Conservation (phyloP, 2,113 vertebrate genomes). For the Hiodon alosoides region DNA sequence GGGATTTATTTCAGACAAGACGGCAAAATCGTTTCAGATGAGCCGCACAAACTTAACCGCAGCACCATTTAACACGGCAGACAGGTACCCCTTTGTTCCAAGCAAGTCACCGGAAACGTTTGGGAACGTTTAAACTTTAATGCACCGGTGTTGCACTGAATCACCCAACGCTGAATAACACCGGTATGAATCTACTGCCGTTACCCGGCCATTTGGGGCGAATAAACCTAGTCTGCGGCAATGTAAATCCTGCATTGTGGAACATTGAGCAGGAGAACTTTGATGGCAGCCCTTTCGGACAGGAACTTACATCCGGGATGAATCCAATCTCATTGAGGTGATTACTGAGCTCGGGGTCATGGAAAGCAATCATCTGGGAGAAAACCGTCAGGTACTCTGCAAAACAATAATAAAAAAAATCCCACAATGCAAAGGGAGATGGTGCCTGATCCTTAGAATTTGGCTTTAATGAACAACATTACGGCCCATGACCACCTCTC, state of each 20-base stretch:
- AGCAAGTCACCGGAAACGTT: no score
- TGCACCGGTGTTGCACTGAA: no score
- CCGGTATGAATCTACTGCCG: no score
- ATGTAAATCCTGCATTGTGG: neutral
- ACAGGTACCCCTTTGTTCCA: no score
- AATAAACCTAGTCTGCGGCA: neutral
- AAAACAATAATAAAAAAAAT: no score
- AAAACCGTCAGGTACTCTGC: conserved; percentile 96
- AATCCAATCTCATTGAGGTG: conserved; percentile 98
- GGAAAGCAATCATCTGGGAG: conserved; percentile 98
- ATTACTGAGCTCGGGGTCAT: conserved; percentile 96
- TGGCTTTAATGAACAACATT: neutral
- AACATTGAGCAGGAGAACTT: neutral
- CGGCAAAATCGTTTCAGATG: no score
- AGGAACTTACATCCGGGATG: conserved; percentile 91
- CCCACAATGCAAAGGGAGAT: conserved; percentile 14
- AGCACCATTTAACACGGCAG: no score
- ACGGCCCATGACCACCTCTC: neutral
- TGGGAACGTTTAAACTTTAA: no score
- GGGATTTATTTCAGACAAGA: no score
- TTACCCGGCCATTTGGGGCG: no score
- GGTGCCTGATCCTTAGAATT: neutral
- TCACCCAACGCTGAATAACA: no score
- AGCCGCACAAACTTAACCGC: no score
- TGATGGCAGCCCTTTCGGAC: conserved; percentile 9